A percentile compares a stretch with the other conserved stretches of the same genome.
Conservation (phyloP, 2,797 vertebrate species). For the Sebastes hubbsi region DNA sequence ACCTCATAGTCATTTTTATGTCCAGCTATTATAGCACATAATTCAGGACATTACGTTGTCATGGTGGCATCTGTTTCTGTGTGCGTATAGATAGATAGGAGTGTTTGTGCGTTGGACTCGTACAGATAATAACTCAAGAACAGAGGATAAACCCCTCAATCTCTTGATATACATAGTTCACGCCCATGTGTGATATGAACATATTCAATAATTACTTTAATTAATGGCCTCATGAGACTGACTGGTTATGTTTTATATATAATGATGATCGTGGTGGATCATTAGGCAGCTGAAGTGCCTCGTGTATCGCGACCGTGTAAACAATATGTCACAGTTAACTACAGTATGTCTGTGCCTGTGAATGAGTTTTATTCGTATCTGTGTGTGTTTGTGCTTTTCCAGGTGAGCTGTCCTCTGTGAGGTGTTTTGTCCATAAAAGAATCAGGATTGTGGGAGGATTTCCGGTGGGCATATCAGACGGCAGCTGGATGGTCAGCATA, state of each 20-base stretch:
- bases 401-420: slow-evolving; percentile 68
- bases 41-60: slow-evolving; percentile 25
- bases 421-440: slow-evolving; percentile 81
- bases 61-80: slow-evolving; percentile 20
- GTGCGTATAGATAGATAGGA: background rate
- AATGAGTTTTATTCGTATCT: background rate
- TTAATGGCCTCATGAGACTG: slow-evolving; percentile 35
- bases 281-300: slow-evolving; percentile 28
- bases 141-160: slow-evolving; percentile 4
- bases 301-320: slow-evolving; percentile 17
- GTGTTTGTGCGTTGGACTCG: background rate
- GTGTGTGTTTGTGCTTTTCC: slow-evolving; percentile 15
- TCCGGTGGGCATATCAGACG: slow-evolving; percentile 88
- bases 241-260: slow-evolving; percentile 29
- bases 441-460: slow-evolving; percentile 93
- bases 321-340: slow-evolving; percentile 32
- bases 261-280: slow-evolving; percentile 32
- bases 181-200: slow-evolving; percentile 21
- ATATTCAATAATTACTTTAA: slow-evolving; percentile 31
- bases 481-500: slow-evolving; percentile 98
- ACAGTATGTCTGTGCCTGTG: background rate
- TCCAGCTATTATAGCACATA: slow-evolving; percentile 20
- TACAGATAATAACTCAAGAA: slow-evolving; percentile 11
- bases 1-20: slow-evolving; percentile 27
- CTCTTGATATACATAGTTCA: background rate